These are phyloP conservation scores for Tachuris rubrigastra DNA, from an alignment of 2,113 vertebrate genomes.

Conservation along the genomic window DNA sequence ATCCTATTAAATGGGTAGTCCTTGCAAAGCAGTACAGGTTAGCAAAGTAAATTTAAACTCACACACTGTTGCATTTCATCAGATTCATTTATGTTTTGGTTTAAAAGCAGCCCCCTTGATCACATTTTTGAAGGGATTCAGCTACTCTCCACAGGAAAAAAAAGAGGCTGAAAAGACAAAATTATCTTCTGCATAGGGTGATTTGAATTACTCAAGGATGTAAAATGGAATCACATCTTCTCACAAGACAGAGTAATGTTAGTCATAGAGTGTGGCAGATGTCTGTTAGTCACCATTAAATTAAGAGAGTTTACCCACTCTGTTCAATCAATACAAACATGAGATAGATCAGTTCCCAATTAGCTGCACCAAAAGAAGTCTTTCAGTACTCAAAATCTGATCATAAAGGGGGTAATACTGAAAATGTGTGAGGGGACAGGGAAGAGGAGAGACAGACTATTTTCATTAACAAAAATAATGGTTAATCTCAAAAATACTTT, in stretches of 20 bases:
- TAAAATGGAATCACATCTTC: slow-evolving; percentile 11
- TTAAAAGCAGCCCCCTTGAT: not conserved
- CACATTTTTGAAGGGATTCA: not conserved
- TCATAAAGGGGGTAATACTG: not conserved
- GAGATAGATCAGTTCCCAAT: not conserved
- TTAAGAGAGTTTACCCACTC: not conserved
- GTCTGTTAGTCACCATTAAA: slow-evolving; percentile 29
- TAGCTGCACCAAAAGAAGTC: not conserved
- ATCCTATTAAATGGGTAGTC: not conserved
- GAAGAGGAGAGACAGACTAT: not conserved
- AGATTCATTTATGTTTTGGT: not conserved
- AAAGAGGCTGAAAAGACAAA: not conserved
- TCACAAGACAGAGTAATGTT: not conserved
- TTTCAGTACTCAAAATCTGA: not conserved
- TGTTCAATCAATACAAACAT: not conserved
- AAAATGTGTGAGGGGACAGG: not conserved
- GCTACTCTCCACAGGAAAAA: not conserved
- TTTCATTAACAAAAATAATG: slow-evolving; percentile 10
- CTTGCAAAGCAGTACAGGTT: not conserved
- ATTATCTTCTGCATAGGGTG: not conserved
- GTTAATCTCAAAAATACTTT: slow-evolving; percentile 12
- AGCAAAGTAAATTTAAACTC: not conserved
- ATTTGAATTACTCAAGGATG: not conserved
- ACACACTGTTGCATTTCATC: not conserved
- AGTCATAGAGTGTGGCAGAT: not conserved